Conservation (phyloP, 2,113 vertebrate genomes). For the Ammospiza caudacuta region DNA sequence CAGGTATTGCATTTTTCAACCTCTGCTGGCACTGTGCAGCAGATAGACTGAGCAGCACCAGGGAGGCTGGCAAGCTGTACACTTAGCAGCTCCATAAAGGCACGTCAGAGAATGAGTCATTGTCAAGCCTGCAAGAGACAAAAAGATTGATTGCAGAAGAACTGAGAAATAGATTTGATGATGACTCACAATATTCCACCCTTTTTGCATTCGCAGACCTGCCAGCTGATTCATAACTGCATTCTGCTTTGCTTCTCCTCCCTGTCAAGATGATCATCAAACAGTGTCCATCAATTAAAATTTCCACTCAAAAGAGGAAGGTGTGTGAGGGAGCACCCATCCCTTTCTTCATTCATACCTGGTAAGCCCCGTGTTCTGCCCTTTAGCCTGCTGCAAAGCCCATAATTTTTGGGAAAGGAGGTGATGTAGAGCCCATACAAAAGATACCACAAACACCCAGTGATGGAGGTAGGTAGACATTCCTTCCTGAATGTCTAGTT, state of each 20-base stretch:
- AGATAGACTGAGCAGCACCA: background rate
- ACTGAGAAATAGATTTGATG: slow-evolving; percentile 60
- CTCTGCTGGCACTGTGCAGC: background rate
- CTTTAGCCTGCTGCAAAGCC: background rate
- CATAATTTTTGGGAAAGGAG: background rate
- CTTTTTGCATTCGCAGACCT: slow-evolving; percentile 53
- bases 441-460: background rate
- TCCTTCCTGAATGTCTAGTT: background rate
- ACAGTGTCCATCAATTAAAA: slow-evolving; percentile 9
- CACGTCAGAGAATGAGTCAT: slow-evolving; percentile 72
- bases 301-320: background rate
- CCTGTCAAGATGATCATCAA: slow-evolving; percentile 33
- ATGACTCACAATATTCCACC: slow-evolving; percentile 74
- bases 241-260: slow-evolving; percentile 42
- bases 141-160: slow-evolving; percentile 67
- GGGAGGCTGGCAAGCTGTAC: background rate
- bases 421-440: background rate
- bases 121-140: slow-evolving; percentile 45
- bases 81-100: slow-evolving; percentile 47
- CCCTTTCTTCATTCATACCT: background rate
- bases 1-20: background rate
- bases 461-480: background rate
- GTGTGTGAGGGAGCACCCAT: background rate
- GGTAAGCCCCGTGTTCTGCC: background rate
- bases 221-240: slow-evolving; percentile 70